phyloP scores from a whole-genome alignment of 1,140 invertebrate species.

The Ruditapes philippinarum region DNA sequence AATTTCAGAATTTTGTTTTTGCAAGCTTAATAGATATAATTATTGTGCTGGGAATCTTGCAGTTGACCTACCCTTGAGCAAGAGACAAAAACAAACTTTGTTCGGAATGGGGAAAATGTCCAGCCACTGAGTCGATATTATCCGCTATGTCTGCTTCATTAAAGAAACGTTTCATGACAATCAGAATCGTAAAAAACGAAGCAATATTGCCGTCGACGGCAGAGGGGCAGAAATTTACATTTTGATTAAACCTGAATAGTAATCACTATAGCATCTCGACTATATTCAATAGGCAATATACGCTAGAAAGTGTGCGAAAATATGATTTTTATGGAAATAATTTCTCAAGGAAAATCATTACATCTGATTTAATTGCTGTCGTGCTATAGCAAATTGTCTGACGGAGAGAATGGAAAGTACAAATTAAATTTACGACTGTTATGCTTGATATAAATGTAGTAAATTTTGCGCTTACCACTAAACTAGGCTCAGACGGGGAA shows the following conservation, averaged over 20 bases:
- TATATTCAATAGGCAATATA: constrained; percentile 24
- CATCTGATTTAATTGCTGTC: constrained; percentile 15
- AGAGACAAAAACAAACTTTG: too few relatives aligned
- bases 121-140: constrained; percentile 15
- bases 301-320: not conserved
- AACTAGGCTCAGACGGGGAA: not conserved
- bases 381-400: not conserved
- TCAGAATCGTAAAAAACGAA: constrained; percentile 2
- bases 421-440: not conserved
- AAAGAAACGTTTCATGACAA: constrained; percentile 25
- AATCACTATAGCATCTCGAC: not conserved
- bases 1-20: too few relatives aligned
- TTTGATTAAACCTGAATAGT: constrained; percentile 21
- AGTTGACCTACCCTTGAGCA: too few relatives aligned
- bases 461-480: not conserved
- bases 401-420: not conserved
- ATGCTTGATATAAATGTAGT: constrained; percentile 14
- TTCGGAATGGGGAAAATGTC: not conserved
- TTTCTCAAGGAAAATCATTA: constrained; percentile 4
- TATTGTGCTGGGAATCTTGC: too few relatives aligned
- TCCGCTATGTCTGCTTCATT: constrained; percentile 14
- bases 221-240: constrained; percentile 24
- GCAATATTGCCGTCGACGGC: not conserved
- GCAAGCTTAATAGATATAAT: too few relatives aligned
- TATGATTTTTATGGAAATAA: constrained; percentile 40